phyloP scores from a whole-genome alignment of 2,797 vertebrate species.

The Xerus rutilus region DNA sequence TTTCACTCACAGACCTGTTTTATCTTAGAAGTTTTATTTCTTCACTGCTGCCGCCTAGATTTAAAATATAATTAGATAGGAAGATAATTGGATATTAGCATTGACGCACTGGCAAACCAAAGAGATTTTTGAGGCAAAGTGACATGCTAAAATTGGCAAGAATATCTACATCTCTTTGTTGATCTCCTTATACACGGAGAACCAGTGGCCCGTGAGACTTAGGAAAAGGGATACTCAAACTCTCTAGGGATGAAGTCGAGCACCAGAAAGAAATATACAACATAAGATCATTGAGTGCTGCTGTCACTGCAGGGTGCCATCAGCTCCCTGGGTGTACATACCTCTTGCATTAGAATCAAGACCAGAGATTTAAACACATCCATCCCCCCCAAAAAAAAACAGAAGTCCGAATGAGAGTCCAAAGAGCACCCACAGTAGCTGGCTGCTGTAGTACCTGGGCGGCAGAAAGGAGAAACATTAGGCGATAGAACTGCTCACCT shows the following conservation, averaged over 20 bases:
- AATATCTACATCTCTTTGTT: not conserved
- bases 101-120: not conserved
- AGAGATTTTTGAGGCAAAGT: not conserved
- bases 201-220: not conserved
- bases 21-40: constrained; percentile 39
- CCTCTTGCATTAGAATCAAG: not conserved
- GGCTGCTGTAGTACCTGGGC: not conserved
- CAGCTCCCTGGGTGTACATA: not conserved
- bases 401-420: not conserved
- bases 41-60: not conserved
- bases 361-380: not conserved
- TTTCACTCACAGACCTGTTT: not conserved
- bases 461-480: not conserved
- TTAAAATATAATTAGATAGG: constrained; percentile 50
- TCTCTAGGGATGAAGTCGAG: not conserved
- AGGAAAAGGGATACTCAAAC: not conserved
- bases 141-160: constrained; percentile 45
- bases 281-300: not conserved
- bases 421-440: not conserved
- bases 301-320: not conserved
- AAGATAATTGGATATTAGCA: not conserved
- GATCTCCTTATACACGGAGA: not conserved
- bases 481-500: not conserved
- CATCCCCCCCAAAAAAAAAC: not conserved
- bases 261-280: not conserved